Base-by-base conservation (phyloP, 2,113 vertebrate species). In the Ondatra zibethicus region DNA sequence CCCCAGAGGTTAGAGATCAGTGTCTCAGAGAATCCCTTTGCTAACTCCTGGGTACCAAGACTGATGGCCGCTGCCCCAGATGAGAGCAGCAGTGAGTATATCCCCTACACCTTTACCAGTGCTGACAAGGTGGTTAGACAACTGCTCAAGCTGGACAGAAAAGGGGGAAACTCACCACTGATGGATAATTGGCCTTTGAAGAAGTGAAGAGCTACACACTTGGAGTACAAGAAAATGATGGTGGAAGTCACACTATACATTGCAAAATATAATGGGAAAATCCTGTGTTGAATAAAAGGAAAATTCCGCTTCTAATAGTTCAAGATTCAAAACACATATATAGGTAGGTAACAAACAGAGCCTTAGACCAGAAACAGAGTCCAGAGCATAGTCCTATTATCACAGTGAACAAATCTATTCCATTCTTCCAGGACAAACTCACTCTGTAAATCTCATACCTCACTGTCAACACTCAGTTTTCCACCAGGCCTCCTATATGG, bases 381-480 rank as follows among this genome's bases (percentile, higher is more conserved):
- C 94, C 98, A 45, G 98, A 98, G 55, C 99, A 99, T 97, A 86
- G 29, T 0, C 86, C 99, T 92, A 98, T 99, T 10, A 90, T 99
- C 84, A 98, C 96, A 61, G 98, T 96, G 0, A 98, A 99, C 95
- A 95, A 94, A 68, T 11, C 98, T 97, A 0, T 86, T 98, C 13
- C 95, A 97, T 1, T 98, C 98, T 72, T 98, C 98, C 39, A 78
- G 96, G 31, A 97, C 19, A 84, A 98, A n/a, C 5, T 99, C 39
- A 88, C 47, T 19, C 50, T 99, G n/a, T 92, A 97, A 36, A 68
- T 98, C 0, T 73, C 91, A 0, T 98, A 98, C 14, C 85, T 98
- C 45, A 98, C 98, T 50, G 98, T 99, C 88, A 99, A 98, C 10
- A 50, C 97, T 1, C 98, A 98, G 47, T 97, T 14, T 99, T 98